phyloP scores from a whole-genome alignment of 2,888 invertebrate species.

The Campoplex nolae region DNA sequence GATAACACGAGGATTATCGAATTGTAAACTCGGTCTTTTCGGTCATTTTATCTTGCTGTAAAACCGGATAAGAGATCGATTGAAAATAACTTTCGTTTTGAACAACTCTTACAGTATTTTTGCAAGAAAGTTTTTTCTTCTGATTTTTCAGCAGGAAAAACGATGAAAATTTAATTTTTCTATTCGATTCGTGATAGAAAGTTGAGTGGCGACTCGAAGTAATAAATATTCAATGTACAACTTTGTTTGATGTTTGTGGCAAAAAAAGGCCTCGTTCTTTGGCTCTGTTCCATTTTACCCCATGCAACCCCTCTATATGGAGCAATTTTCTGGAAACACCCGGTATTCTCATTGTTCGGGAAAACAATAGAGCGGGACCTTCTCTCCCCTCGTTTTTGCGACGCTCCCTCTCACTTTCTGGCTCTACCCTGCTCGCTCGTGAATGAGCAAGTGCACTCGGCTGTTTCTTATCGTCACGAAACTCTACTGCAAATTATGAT shows the following conservation, averaged over 20 bases:
- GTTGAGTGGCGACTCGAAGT: not conserved
- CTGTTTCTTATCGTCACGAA: constrained; percentile 74
- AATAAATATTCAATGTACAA: not conserved
- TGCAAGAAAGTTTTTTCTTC: not conserved
- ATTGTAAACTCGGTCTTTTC: not conserved
- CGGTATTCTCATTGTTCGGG: constrained; percentile 75
- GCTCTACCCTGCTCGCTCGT: constrained; percentile 16
- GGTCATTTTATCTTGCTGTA: not conserved
- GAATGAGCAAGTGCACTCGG: constrained; percentile 74
- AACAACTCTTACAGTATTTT: not conserved
- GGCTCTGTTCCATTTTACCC: constrained; percentile 20
- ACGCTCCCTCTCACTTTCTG: constrained; percentile 31
- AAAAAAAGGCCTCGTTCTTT: not conserved
- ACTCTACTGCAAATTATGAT: constrained; percentile 76
- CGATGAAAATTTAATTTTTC: not conserved
- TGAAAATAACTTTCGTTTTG: not conserved
- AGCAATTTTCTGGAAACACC: constrained; percentile 70
- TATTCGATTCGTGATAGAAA: not conserved
- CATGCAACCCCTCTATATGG: not conserved
- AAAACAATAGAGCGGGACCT: constrained; percentile 73
- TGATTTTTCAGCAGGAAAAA: not conserved
- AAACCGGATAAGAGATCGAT: not conserved
- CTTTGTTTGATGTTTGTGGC: not conserved
- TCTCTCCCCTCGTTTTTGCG: constrained; percentile 12
- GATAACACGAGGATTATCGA: not conserved